Conservation (phyloP, 1,140 invertebrate genomes). For the Temnothorax nylanderi region DNA sequence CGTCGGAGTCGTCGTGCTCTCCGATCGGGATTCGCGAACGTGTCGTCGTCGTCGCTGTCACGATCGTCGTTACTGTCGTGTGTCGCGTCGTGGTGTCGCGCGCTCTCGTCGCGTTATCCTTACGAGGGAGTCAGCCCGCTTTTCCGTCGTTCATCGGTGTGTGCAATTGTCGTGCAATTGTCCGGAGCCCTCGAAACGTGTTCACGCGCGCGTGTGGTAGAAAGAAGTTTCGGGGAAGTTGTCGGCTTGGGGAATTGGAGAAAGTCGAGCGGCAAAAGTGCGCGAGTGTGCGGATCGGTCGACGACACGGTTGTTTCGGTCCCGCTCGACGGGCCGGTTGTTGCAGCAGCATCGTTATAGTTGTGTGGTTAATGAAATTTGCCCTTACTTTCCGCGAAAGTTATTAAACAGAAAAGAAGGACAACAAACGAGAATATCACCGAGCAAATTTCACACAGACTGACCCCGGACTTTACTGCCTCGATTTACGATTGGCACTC, state of each 20-base stretch:
- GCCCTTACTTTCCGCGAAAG: background rate
- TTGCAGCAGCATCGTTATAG: background rate
- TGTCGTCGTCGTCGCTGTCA: background rate
- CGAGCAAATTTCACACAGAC: slow-evolving; percentile 3
- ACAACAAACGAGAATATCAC: too few relatives aligned
- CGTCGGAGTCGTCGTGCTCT: slow-evolving; percentile 52
- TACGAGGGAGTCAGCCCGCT: background rate
- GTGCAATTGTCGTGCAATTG: background rate
- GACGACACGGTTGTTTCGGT: slow-evolving; percentile 27
- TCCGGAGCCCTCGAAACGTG: background rate
- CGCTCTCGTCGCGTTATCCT: slow-evolving; percentile 6
- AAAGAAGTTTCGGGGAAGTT: slow-evolving; percentile 42
- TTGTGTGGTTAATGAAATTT: background rate
- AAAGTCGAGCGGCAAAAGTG: slow-evolving; percentile 19
- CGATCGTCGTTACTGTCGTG: slow-evolving; percentile 4
- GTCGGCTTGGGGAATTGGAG: background rate
- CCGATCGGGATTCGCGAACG: slow-evolving; percentile 30
- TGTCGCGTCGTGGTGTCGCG: background rate
- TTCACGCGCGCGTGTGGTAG: background rate
- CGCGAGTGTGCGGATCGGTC: slow-evolving; percentile 29
- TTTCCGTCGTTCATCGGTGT: background rate
- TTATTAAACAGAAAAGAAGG: background rate
- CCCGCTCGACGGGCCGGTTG: background rate
- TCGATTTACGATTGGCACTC: slow-evolving; percentile 42
- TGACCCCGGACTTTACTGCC: background rate